Evolutionary conservation across 2,113 vertebrate genomes (phyloP).

Genomic region (Apistogramma diplotaenia): DNA sequence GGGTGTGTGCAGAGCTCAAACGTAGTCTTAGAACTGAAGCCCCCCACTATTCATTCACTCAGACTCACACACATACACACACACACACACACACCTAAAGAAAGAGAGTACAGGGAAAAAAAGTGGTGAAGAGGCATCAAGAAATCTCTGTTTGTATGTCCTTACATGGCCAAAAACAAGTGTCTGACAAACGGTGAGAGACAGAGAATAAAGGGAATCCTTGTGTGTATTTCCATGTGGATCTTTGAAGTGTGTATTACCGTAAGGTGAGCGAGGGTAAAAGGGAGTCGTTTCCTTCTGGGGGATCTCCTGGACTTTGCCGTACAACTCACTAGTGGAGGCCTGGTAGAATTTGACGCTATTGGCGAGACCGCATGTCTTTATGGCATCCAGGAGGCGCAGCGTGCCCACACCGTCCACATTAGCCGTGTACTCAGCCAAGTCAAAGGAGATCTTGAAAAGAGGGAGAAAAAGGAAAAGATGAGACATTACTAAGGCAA

Average conservation of each 20-base stretch:
- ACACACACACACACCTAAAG: neutral
- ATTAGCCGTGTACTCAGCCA: conserved; percentile 96
- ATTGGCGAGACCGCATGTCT: conserved; percentile 92
- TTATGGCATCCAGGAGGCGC: conserved; percentile 91
- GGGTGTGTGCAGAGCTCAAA: conserved; percentile 55
- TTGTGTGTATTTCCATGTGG: neutral
- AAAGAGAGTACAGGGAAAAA: neutral
- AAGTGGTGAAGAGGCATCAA: conserved; percentile 18
- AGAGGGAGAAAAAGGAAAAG: neutral
- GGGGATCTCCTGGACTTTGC: conserved; percentile 97
- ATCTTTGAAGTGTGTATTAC: conserved; percentile 66
- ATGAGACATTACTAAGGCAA: neutral
- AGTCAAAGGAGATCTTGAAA: conserved; percentile 92
- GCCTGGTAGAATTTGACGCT: conserved; percentile 96
- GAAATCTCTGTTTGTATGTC: conserved; percentile 3
- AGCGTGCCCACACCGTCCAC: conserved; percentile 96
- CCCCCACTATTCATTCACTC: conserved; percentile 11
- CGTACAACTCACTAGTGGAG: conserved; percentile 96
- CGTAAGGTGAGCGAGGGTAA: conserved; percentile 97
- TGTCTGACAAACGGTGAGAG: neutral
- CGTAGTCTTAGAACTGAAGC: conserved; percentile 36
- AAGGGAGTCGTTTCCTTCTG: conserved; percentile 98
- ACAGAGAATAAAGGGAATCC: conserved; percentile 3
- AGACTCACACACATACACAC: neutral
- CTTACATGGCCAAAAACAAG: conserved; percentile 6